These are phyloP conservation scores for Aphidoletes aphidimyza DNA, from an alignment of 2,888 invertebrate species.

Conservation along the genomic window DNA sequence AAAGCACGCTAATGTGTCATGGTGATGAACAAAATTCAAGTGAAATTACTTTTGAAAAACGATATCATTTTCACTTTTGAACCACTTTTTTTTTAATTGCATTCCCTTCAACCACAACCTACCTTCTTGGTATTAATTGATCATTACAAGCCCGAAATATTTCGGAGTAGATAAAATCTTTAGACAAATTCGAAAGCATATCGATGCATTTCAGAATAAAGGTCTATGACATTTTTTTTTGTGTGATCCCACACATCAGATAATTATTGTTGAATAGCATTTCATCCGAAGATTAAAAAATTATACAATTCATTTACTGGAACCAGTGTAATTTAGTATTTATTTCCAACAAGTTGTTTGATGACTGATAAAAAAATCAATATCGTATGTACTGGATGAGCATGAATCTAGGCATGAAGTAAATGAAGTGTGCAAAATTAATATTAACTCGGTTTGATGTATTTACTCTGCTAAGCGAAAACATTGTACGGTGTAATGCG, in stretches of 20 bases:
- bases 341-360: no score
- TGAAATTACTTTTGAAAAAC: neutral
- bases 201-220: neutral
- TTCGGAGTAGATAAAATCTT: neutral
- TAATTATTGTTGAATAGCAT: no score
- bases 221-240: neutral
- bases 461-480: neutral
- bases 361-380: constrained; percentile 5
- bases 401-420: no score
- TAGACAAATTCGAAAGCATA: neutral
- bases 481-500: neutral
- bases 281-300: no score
- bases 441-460: neutral
- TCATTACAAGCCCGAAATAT: neutral
- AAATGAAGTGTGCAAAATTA: neutral
- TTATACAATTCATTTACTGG: no score
- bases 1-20: neutral
- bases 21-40: neutral
- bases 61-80: neutral
- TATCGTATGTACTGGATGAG: no score
- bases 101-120: no score
- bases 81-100: neutral
- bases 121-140: neutral
- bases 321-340: no score
- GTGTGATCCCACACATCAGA: no score